Evolutionary conservation across 2,888 invertebrate genomes (phyloP).

Genomic region (Tortrix viridana): DNA sequence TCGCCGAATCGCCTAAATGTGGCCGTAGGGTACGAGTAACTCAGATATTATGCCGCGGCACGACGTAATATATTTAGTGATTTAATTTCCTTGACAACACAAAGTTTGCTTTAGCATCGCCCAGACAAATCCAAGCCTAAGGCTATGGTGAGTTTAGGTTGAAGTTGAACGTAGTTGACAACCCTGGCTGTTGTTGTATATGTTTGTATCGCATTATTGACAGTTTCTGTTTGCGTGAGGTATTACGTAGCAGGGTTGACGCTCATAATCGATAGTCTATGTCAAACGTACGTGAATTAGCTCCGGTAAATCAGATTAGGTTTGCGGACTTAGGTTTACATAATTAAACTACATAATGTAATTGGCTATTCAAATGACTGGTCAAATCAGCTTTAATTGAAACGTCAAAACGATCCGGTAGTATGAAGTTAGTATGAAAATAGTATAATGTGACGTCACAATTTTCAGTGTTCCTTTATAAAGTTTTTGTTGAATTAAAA

Average conservation of each 20-base stretch:
- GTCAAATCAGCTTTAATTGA: no score
- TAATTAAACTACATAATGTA: no score
- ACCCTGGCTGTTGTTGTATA: neutral
- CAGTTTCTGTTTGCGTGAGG: constrained; percentile 22
- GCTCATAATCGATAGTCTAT: constrained; percentile 6
- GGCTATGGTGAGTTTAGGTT: neutral
- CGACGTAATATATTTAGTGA: constrained; percentile 36
- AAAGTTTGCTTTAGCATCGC: constrained; percentile 13
- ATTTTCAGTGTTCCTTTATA: no score
- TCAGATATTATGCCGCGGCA: constrained; percentile 32
- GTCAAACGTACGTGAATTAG: neutral
- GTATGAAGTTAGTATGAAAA: no score
- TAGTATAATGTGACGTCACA: no score
- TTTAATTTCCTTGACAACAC: constrained; percentile 36
- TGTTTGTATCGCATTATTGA: constrained; percentile 17
- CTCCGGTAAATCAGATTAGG: neutral
- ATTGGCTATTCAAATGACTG: no score
- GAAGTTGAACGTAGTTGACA: neutral
- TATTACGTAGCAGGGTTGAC: constrained; percentile 5
- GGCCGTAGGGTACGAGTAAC: no score
- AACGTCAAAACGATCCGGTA: no score
- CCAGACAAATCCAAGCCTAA: neutral
- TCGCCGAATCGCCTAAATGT: no score
- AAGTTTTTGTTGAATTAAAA: no score
- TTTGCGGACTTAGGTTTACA: no score